Base-by-base conservation (phyloP, 2,797 vertebrate genomes). In the Hyperoplus lanceolatus region DNA sequence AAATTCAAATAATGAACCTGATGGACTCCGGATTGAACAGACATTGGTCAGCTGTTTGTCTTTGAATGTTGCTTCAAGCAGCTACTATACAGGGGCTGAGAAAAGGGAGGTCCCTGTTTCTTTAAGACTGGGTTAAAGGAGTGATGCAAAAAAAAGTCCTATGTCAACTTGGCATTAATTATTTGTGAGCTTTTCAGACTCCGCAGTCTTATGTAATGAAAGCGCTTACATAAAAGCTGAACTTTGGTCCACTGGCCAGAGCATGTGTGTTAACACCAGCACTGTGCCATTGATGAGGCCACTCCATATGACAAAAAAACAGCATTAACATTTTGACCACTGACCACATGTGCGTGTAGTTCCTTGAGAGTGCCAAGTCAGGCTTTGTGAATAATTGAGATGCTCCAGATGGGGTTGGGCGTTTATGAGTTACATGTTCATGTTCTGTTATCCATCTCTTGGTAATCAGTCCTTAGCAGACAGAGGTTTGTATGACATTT, bases 211-310 rank as follows among this genome's bases (percentile, higher is more conserved):
- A 95, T 92, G 93, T 94, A 95, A 95, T 94, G 87, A 90, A 89
- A 89, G 91, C 87, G 90, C 93, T 95, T 96, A 93, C 90, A 95
- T 95, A 96, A 95, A 96, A 90, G 90, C 89, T 95, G 93, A 95
- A 94, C 95, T 95, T 95, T 95, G 90, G 86, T 93, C 94, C 81
- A 95, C 88, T 95, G 86, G 90, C 91, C 83, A 91, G 89, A 87
- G 77, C 72, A 60, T 62, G 71, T 65, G 88, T 83, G 93, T 94
- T 94, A 29, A 29, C 29, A 29, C 29, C 89, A 93, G 89, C 87
- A 87, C 85, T 89, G 80, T 87, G 79, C 91, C 83, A 89, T 77
- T 78, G 83, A 94, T 91, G 90, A 92, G 84, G 86, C 89, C 83
- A 14, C 84, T 74, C 68, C 72, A 80, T 87, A 90, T 81, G 82